Percentiles rank a stretch among this genome's conserved stretches.
These are phyloP conservation scores for Lynx canadensis DNA, from an alignment of 2,113 vertebrate species.

Conservation along the genomic window DNA sequence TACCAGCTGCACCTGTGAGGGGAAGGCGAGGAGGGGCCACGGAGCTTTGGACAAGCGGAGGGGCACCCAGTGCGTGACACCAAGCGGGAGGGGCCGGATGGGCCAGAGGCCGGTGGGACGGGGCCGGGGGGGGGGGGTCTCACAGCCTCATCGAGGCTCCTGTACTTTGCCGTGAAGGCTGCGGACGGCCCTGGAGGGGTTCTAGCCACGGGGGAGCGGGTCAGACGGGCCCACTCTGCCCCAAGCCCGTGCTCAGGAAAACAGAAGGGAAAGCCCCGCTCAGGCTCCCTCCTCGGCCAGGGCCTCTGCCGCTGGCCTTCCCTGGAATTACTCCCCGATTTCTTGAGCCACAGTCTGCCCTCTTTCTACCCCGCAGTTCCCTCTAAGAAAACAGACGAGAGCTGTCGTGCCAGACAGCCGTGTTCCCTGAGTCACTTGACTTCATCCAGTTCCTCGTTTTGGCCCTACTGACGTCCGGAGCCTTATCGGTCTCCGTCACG, in stretches of 20 bases:
- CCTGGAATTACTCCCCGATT: background rate
- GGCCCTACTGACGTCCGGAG: accelerated
- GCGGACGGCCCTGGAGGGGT: accelerated
- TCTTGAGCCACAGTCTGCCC: background rate
- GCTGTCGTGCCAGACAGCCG: accelerated
- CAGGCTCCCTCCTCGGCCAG: background rate
- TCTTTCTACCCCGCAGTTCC: background rate
- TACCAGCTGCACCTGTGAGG: slow-evolving; percentile 94
- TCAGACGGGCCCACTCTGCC: too few species aligned
- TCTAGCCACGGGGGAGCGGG: background rate
- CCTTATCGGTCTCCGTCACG: background rate
- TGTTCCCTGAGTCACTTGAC: background rate
- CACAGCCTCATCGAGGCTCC: background rate
- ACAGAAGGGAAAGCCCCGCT: background rate
- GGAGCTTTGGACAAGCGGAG: background rate
- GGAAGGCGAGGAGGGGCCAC: accelerated
- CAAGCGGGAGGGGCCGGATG: accelerated
- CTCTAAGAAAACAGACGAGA: background rate
- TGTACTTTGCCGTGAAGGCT: background rate
- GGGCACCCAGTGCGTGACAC: accelerated
- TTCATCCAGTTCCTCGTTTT: accelerated
- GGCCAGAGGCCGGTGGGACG: accelerated
- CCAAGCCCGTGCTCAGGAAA: background rate
- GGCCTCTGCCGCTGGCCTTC: background rate
- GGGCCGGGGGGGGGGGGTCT: accelerated